A percentile compares a stretch with the other conserved stretches of the same genome.
phyloP scores from a whole-genome alignment of 2,888 invertebrate genomes.

The Drosophila setosimentum region DNA sequence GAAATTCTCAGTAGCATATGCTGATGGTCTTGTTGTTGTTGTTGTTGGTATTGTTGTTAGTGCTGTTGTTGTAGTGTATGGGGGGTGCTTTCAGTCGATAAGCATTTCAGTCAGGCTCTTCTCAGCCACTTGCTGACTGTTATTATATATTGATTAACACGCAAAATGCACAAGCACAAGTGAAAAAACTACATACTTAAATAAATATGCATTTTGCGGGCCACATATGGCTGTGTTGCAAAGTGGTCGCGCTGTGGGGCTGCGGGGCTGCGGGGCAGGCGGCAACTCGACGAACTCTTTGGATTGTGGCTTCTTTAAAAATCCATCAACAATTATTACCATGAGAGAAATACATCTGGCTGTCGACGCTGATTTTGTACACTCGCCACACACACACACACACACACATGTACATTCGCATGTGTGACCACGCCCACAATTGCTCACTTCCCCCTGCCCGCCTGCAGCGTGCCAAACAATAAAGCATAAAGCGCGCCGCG shows the following conservation, averaged over 20 bases:
- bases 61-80: neutral
- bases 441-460: slow-evolving; percentile 20
- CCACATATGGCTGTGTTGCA: neutral
- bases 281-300: slow-evolving; percentile 5
- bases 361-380: slow-evolving; percentile 71
- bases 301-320: slow-evolving; percentile 64
- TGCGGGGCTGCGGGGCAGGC: neutral
- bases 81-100: slow-evolving; percentile 27
- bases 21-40: neutral
- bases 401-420: slow-evolving; percentile 1
- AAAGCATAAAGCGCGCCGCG: slow-evolving; percentile 81
- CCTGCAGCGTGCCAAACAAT: slow-evolving; percentile 73
- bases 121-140: slow-evolving; percentile 31
- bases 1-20: slow-evolving; percentile 58
- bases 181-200: slow-evolving; percentile 54
- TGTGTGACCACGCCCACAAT: slow-evolving; percentile 37
- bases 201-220: slow-evolving; percentile 62
- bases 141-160: slow-evolving; percentile 71
- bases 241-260: neutral
- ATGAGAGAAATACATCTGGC: slow-evolving; percentile 38
- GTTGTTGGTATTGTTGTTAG: neutral
- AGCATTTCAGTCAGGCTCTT: slow-evolving; percentile 16
- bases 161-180: slow-evolving; percentile 72
- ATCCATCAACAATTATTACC: slow-evolving; percentile 74
- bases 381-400: slow-evolving; percentile 18